Evolutionary conservation across 92 coral and sea anemone genomes (phyloP).

Genomic region (Desmophyllum pertusum): DNA sequence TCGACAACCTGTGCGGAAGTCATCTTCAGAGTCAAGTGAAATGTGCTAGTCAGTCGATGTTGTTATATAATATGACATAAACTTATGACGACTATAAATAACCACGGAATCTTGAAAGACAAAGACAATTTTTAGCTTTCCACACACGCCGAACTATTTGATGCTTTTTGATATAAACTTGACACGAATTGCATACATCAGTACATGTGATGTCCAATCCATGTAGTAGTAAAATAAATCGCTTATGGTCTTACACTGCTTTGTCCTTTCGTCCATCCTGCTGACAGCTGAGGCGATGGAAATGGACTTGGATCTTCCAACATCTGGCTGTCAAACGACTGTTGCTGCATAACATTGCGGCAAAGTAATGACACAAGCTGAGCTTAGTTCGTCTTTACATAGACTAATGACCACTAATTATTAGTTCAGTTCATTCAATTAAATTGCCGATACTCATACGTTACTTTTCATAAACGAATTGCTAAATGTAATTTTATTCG

Average conservation of each 20-base stretch:
- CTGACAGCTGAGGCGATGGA: conserved; percentile 15
- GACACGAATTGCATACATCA: not conserved
- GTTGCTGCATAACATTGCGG: conserved; percentile 30
- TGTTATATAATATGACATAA: not conserved
- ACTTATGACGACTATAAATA: no score
- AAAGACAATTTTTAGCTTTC: not conserved
- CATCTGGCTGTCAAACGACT: conserved; percentile 29
- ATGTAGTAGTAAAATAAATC: not conserved
- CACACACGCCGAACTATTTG: not conserved
- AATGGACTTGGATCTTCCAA: conserved; percentile 29
- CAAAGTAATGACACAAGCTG: conserved; percentile 19
- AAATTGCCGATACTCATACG: not conserved
- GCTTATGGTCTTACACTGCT: conserved; percentile 19
- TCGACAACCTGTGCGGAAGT: no score
- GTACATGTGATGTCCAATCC: not conserved
- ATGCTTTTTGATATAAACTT: not conserved
- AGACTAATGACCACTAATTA: no score
- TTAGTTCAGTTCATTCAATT: not conserved
- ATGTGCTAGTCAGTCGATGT: no score
- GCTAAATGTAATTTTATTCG: no score
- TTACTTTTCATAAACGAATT: no score
- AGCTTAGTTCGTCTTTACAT: not conserved
- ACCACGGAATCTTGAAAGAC: not conserved
- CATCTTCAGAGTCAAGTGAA: no score
- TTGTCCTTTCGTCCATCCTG: conserved; percentile 29